Conservation (phyloP, 2,113 vertebrate genomes). For the Corythornis madagascariensis region DNA sequence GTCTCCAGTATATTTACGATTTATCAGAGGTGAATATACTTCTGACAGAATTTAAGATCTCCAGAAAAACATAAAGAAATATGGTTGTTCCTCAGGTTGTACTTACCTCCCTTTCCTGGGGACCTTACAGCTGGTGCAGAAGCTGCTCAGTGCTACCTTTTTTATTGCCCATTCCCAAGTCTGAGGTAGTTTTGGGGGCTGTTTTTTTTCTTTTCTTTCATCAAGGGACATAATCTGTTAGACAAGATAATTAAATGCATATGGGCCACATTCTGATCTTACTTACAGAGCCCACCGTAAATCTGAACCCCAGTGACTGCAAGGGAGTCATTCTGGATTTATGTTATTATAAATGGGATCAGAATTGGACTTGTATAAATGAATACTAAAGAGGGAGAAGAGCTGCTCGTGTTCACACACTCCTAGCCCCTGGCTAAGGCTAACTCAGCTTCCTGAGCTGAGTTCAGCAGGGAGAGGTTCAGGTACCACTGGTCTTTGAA, state of each 20-base stretch:
- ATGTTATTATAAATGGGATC: constrained; percentile 50
- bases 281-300: constrained; percentile 46
- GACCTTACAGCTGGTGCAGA: constrained; percentile 18
- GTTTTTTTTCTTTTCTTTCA: not conserved
- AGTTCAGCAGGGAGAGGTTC: not conserved
- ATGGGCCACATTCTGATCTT: constrained; percentile 25
- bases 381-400: constrained; percentile 43
- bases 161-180: constrained; percentile 43
- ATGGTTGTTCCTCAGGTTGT: constrained; percentile 58
- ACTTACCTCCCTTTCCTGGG: constrained; percentile 31
- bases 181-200: not conserved
- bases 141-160: constrained; percentile 30
- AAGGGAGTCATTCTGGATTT: constrained; percentile 27
- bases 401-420: not conserved
- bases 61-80: constrained; percentile 67
- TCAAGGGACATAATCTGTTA: constrained; percentile 2
- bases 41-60: constrained; percentile 70
- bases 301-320: constrained; percentile 37
- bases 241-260: constrained; percentile 45
- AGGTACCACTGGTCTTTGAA: not conserved
- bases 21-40: constrained; percentile 66
- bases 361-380: constrained; percentile 53
- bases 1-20: constrained; percentile 67
- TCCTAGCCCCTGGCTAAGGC: constrained; percentile 18
- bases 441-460: constrained; percentile 7